phyloP scores from a whole-genome alignment of 35 echinoderm and acorn worm species.

The Eucidaris tribuloides region DNA sequence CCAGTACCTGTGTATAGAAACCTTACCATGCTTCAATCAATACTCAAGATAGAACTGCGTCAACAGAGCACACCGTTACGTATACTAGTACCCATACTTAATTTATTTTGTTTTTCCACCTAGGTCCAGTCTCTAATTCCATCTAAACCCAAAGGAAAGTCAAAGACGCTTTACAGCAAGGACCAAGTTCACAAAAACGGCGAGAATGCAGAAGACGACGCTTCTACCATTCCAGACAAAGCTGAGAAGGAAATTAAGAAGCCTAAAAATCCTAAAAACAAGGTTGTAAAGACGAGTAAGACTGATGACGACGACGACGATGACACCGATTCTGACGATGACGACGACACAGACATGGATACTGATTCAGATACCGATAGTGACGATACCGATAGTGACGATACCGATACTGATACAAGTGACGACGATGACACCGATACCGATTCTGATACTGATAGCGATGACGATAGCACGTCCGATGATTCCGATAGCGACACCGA shows the following conservation, averaged over 20 bases:
- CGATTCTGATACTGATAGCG: neutral
- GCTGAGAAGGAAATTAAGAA: neutral
- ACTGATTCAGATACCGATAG: constrained; percentile 5
- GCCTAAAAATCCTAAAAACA: neutral
- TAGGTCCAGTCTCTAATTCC: constrained; percentile 14
- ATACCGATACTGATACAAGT: neutral
- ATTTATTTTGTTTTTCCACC: neutral
- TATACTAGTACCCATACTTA: too few species aligned
- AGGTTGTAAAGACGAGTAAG: neutral
- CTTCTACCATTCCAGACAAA: neutral
- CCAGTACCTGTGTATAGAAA: neutral
- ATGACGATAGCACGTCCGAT: neutral
- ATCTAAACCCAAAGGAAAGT: neutral
- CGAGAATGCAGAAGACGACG: neutral
- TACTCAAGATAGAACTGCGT: too few species aligned
- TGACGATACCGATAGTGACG: neutral
- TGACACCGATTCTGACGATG: neutral
- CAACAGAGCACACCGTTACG: too few species aligned
- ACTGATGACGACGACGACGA: neutral
- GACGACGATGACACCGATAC: neutral
- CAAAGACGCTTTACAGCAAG: neutral
- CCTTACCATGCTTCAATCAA: neutral
- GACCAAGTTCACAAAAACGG: constrained; percentile 10
- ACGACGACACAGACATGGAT: neutral
- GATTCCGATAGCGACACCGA: neutral